Base-by-base conservation (phyloP, 2,797 vertebrate genomes). In the Notolepis coatsorum region DNA sequence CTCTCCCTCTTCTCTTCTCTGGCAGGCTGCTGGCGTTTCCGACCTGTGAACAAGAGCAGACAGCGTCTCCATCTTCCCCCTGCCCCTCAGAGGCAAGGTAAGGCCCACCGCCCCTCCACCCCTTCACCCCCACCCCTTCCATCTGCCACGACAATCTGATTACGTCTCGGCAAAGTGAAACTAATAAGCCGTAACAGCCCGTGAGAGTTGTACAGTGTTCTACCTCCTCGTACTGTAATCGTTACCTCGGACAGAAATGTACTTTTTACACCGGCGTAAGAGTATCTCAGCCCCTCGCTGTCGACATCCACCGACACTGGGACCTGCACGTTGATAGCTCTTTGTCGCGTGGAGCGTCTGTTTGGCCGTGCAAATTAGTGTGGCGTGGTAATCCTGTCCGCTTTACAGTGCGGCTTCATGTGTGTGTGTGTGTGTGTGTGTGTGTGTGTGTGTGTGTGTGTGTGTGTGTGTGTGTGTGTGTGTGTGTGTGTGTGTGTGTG, bases 131-230 rank as follows among this genome's bases (percentile, higher is more conserved):
- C 41, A 61, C 6, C 28, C 47, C 50, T 31, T 56, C 73, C 73
- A 59, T 73, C 67, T 82, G 70, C 61, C 39, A 2, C 5, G 7
- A 31, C 71, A 71, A 46, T 75, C 64, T 77, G 85, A 75, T 75
- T 57, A 54, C 69, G 37, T 30, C 1, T 0, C 33, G 41, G 43
- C 65, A 61, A 73, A 84, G 65, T 65, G 37, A 79, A 61, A 75
- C 18, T 9, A 3, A 38, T 52, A 69, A 45, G n/a, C 35, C 54
- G 23, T 79, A 58, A 80, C 75, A 68, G 48, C 66, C 68, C 62
- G 2, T 1, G 50, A 60, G 71, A 61, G 18, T 65, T 54, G 3
- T 5, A 45, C 31, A 37, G 57, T 56, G 46, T 25, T 55, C 43
- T 28, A 33, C 41, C 61, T 75, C 49, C 13, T 10, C 23, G 38